These are phyloP conservation scores for Trididemnum miniatum DNA, from an alignment of 23 tunicate species.

Conservation along the genomic window DNA sequence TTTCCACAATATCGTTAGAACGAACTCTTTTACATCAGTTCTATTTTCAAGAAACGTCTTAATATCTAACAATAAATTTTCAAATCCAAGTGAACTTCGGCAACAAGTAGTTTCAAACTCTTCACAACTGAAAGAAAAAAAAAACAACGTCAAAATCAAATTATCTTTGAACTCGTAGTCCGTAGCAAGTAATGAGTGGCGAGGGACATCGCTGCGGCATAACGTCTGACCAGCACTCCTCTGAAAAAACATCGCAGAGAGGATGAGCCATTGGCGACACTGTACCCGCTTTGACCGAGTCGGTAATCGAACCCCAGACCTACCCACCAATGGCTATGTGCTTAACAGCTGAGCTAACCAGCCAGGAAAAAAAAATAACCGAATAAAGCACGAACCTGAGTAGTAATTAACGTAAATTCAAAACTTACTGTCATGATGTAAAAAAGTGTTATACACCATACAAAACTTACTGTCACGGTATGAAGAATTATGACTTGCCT, in stretches of 20 bases:
- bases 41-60: not conserved
- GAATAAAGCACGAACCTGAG: too few relatives aligned
- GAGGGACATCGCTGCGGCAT: not conserved
- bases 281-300: not conserved
- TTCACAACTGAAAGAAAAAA: not conserved
- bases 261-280: not conserved
- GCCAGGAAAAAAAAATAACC: too few relatives aligned
- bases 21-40: not conserved
- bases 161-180: not conserved
- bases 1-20: not conserved
- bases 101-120: not conserved
- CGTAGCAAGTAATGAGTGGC: not conserved
- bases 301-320: not conserved
- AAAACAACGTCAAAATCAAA: not conserved
- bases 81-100: constrained; percentile 4
- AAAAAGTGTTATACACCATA: too few relatives aligned
- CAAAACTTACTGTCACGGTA: too few relatives aligned
- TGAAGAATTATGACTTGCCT: too few relatives aligned
- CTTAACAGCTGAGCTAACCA: too few relatives aligned
- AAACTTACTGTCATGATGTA: too few relatives aligned
- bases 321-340: too few relatives aligned
- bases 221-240: not conserved
- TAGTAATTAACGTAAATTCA: too few relatives aligned
- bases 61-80: not conserved
- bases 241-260: not conserved